Percentiles rank a stretch among this genome's conserved stretches.
Evolutionary conservation across 2,113 vertebrate species (phyloP).

Genomic region (Seriola dumerili): DNA sequence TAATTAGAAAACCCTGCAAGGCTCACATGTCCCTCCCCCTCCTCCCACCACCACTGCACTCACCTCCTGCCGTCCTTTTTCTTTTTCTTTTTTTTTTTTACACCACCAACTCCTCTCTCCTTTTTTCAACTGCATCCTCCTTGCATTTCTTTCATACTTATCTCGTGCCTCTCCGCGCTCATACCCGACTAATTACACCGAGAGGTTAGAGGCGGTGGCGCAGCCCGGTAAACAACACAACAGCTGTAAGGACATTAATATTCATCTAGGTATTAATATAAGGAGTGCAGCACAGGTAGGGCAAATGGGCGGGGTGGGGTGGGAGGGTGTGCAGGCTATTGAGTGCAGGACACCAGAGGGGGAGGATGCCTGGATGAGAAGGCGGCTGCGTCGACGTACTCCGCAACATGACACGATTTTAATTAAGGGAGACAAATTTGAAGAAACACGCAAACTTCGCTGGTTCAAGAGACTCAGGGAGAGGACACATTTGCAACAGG

Average conservation of each 20-base stretch:
- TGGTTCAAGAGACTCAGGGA: background rate
- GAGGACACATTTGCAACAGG: constrained; percentile 47
- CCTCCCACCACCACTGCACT: background rate
- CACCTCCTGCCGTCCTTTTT: constrained; percentile 10
- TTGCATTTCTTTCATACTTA: constrained; percentile 22
- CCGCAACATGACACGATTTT: constrained; percentile 14
- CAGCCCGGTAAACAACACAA: constrained; percentile 68
- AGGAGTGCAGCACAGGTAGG: constrained; percentile 42
- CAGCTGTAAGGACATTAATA: constrained; percentile 75
- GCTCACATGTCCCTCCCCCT: constrained; percentile 16
- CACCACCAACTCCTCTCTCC: constrained; percentile 20
- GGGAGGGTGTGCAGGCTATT: constrained; percentile 2
- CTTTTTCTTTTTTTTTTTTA: background rate
- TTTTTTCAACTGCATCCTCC: constrained; percentile 28
- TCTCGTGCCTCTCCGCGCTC: constrained; percentile 28
- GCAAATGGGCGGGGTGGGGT: background rate
- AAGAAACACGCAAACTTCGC: constrained; percentile 8
- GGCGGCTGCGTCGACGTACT: background rate
- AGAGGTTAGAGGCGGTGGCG: constrained; percentile 64
- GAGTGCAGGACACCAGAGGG: constrained; percentile 15
- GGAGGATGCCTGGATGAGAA: constrained; percentile 27
- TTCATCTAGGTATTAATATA: constrained; percentile 67
- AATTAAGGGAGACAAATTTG: constrained; percentile 52
- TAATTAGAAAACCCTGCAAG: constrained; percentile 70
- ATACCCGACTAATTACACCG: constrained; percentile 63